phyloP scores from a whole-genome alignment of 35 echinoderm and acorn worm species.

The Hemicentrotus pulcherrimus region DNA sequence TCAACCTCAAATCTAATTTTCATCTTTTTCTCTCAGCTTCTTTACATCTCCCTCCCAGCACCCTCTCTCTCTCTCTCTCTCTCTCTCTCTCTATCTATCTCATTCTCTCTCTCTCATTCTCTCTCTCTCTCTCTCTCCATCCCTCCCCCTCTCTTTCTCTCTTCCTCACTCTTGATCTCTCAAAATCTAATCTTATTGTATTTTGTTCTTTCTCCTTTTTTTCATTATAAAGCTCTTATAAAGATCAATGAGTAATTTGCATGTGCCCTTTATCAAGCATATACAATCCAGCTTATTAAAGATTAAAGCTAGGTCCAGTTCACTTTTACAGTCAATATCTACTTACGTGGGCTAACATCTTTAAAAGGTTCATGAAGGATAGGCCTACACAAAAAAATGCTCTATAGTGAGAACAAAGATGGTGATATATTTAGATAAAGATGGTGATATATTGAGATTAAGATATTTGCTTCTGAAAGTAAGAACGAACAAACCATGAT shows the following conservation, averaged over 20 bases:
- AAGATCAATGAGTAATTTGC: not conserved
- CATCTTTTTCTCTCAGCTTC: not conserved
- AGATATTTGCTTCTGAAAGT: not conserved
- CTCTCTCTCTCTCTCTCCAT: no score
- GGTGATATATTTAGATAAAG: not conserved
- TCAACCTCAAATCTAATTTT: not conserved
- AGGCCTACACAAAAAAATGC: not conserved
- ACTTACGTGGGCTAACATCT: not conserved
- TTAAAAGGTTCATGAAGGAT: not conserved
- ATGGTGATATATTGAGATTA: not conserved
- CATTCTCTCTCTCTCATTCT: no score
- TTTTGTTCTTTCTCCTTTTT: not conserved
- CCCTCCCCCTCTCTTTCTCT: no score
- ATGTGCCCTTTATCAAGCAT: not conserved
- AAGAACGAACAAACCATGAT: no score
- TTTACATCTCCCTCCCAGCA: not conserved
- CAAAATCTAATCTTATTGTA: no score
- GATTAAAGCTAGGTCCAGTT: not conserved
- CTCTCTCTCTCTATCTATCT: no score
- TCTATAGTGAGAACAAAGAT: not conserved
- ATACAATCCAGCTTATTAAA: not conserved
- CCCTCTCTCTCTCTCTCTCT: no score
- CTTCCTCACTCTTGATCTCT: no score
- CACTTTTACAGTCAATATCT: not conserved
- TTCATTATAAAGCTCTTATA: not conserved